A percentile compares a stretch with the other conserved stretches of the same genome.
Conservation (phyloP, 2,113 vertebrate genomes). For the Vombatus ursinus region DNA sequence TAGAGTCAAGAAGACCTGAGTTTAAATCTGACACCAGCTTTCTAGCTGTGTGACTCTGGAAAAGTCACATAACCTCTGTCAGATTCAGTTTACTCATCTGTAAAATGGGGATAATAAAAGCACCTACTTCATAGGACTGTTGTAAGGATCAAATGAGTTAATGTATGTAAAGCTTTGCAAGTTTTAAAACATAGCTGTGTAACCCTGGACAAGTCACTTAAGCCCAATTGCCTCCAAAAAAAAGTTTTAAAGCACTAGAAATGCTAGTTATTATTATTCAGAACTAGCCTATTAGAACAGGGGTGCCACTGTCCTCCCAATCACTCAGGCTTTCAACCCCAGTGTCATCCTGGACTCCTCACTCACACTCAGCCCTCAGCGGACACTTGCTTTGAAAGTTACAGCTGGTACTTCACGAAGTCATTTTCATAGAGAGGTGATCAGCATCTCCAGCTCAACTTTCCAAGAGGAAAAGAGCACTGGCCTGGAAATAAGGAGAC, state of each 20-base stretch:
- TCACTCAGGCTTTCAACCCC: background rate
- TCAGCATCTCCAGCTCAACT: background rate
- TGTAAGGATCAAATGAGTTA: background rate
- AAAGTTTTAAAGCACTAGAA: background rate
- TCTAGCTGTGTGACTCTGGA: background rate
- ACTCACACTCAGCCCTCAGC: background rate
- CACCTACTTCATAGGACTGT: background rate
- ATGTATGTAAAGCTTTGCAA: background rate
- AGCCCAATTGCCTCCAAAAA: too few relatives aligned
- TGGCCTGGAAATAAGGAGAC: background rate
- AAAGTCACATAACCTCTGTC: background rate
- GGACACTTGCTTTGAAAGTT: background rate
- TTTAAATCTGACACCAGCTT: background rate
- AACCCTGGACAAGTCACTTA: too few relatives aligned
- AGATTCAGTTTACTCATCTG: background rate
- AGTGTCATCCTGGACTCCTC: background rate
- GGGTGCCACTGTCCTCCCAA: background rate
- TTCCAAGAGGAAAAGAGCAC: background rate
- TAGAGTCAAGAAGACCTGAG: background rate
- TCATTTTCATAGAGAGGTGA: background rate
- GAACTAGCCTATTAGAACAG: background rate
- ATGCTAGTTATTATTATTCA: background rate
- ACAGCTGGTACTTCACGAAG: background rate
- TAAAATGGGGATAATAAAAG: background rate
- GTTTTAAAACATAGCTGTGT: background rate